Percentiles rank a stretch among this genome's conserved stretches.
Conservation (phyloP, 2,113 vertebrate genomes). For the Hipposideros armiger region DNA sequence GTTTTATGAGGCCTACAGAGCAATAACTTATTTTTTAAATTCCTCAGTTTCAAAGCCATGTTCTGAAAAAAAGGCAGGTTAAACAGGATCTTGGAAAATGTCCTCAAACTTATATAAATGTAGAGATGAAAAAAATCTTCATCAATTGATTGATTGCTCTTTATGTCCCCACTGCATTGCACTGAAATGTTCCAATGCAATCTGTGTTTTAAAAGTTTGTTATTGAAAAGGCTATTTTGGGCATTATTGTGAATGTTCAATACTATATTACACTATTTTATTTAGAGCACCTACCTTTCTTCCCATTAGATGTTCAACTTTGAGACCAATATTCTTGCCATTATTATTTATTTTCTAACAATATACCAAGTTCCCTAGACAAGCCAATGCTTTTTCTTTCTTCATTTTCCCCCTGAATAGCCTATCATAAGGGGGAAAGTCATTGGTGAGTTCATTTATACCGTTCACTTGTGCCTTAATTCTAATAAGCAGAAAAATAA, state of each 20-base stretch:
- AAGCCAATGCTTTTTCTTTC: background rate
- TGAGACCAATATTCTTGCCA: background rate
- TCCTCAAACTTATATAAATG: background rate
- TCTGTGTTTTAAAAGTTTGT: background rate
- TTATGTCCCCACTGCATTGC: background rate
- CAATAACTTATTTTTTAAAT: background rate
- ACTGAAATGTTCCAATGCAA: background rate
- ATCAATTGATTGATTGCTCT: background rate
- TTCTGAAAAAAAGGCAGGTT: background rate
- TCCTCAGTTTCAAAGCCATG: background rate
- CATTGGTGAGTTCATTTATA: background rate
- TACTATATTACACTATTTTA: background rate
- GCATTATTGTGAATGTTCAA: background rate
- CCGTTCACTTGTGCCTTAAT: constrained; percentile 1
- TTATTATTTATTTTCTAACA: constrained; percentile 46
- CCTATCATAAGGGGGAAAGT: background rate
- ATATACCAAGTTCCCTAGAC: background rate
- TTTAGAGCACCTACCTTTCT: background rate
- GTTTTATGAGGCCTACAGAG: background rate
- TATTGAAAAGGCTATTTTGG: background rate
- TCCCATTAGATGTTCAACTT: background rate
- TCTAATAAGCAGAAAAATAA: constrained; percentile 26
- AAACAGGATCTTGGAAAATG: constrained; percentile 1
- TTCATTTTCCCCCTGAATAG: background rate
- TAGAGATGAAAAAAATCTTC: background rate